Conservation (phyloP, 2,888 invertebrate genomes). For the Sinhomidia bicolor region DNA sequence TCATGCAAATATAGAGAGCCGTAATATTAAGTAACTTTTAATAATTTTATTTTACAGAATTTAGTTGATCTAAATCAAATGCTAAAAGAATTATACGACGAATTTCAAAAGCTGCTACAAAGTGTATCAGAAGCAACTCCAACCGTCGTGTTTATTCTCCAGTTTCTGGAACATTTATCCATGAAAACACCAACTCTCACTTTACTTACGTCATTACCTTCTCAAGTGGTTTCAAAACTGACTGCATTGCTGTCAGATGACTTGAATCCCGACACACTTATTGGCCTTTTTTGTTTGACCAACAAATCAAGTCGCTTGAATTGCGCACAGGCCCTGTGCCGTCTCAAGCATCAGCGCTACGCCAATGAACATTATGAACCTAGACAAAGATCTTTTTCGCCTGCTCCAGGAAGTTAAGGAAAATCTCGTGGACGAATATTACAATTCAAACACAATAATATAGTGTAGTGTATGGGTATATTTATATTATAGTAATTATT, state of each 20-base stretch:
- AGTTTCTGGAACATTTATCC: conserved; percentile 77
- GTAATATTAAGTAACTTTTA: too few species aligned
- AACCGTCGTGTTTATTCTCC: conserved; percentile 75
- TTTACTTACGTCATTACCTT: conserved; percentile 71
- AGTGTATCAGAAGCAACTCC: conserved; percentile 73
- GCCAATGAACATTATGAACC: conserved; percentile 62
- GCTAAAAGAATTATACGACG: conserved; percentile 75
- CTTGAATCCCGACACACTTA: conserved; percentile 70
- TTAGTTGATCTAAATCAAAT: conserved; percentile 66
- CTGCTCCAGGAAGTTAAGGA: conserved; percentile 60
- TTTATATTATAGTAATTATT: too few species aligned
- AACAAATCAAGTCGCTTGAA: conserved; percentile 72
- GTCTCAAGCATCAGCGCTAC: conserved; percentile 70
- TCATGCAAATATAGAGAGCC: too few species aligned
- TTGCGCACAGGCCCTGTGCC: conserved; percentile 76
- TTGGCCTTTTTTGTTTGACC: conserved; percentile 70
- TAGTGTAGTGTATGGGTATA: too few species aligned
- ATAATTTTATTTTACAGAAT: conserved; percentile 46
- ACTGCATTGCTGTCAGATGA: conserved; percentile 76
- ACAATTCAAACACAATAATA: too few species aligned
- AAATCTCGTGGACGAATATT: not conserved
- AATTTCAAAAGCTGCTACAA: conserved; percentile 74
- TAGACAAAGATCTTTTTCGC: conserved; percentile 53
- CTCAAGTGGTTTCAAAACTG: conserved; percentile 72
- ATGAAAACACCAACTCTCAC: conserved; percentile 72